Evolutionary conservation across 1,140 invertebrate species (phyloP).

Genomic region (Mactra quadrangularis): DNA sequence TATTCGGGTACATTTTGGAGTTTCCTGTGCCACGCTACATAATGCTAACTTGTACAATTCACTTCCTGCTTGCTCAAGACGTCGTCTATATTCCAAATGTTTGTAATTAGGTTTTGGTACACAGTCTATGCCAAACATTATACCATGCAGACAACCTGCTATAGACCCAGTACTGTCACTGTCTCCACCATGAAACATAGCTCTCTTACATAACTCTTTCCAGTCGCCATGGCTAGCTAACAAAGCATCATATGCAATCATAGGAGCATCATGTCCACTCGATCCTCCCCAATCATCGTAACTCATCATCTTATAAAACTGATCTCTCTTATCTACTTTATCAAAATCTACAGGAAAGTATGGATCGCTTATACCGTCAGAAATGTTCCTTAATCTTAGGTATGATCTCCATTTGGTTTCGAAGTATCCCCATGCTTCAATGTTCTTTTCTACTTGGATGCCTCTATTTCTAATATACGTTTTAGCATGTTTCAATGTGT

Average conservation of each 20-base stretch:
- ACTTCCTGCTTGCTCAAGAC: constrained; percentile 57
- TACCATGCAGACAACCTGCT: constrained; percentile 81
- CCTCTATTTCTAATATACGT: constrained; percentile 51
- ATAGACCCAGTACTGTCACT: constrained; percentile 83
- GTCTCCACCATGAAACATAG: constrained; percentile 82
- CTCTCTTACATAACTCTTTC: constrained; percentile 77
- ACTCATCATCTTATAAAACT: constrained; percentile 77
- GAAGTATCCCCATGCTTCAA: constrained; percentile 78
- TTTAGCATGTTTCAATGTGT: constrained; percentile 56
- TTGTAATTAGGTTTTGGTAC: constrained; percentile 75
- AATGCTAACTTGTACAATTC: constrained; percentile 50
- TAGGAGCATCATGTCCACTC: constrained; percentile 82
- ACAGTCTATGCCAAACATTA: constrained; percentile 77
- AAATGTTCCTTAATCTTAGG: constrained; percentile 72
- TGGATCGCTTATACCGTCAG: constrained; percentile 70
- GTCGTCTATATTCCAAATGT: constrained; percentile 67
- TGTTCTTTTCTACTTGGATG: constrained; percentile 77
- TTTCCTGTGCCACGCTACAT: not conserved
- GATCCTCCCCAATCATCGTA: constrained; percentile 80
- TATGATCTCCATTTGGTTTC: constrained; percentile 77
- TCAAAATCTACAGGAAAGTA: constrained; percentile 76
- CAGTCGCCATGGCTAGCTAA: constrained; percentile 74
- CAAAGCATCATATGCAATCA: constrained; percentile 83
- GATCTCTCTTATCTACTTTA: constrained; percentile 76
- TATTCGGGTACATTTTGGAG: not conserved